Base-by-base conservation (phyloP, 2,888 invertebrate species). In the Octodonta nipae region DNA sequence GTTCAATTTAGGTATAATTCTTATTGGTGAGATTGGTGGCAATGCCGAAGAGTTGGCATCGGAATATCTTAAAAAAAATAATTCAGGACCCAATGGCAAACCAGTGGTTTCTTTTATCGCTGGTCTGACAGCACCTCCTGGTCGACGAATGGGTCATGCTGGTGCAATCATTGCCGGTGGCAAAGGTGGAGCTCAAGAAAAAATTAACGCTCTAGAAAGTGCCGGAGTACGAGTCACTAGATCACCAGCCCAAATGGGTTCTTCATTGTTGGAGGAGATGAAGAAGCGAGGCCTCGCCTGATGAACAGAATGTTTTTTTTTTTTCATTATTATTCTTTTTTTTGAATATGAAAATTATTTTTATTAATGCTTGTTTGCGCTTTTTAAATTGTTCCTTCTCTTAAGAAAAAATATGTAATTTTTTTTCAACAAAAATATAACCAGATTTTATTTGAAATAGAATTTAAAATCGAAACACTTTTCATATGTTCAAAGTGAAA, bases 131-230 rank as follows among this genome's bases (percentile, higher is more conserved):
- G 96, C 98, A 8, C 98, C 96, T 11, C 93, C 95, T 27, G 95
- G 95, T 32, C 72, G 96, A 51, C 74, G 96, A 57, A 98, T 98
- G 98, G 96, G 98, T 26, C 98, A 98, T 61, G 98, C 98, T 38
- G 98, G 98, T 46, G 98, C 98, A 44, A 98, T 98, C 53, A 96
- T 98, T 58, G 89, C 95, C 1, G 96, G 96, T 11, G 96, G 96
- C 30, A 95, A 95, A 62, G 96, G 98, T 42, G 93, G 92, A 33
- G 98, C 98, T 35, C 81, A 86, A 65, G 95, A 93, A 58, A 98
- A 98, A 68, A 98, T 98, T 46, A 80, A 85, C 51, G 93, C 98
- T 35, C 66, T 99, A 40, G 83, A 85, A 65, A 80, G 78, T 58
- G 93, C 93, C 43, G 88, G 89, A 48, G 95, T 93, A 13, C 79